Percentiles rank a stretch among this genome's conserved stretches.
phyloP scores from a whole-genome alignment of 2,113 vertebrate genomes.

The Bubo blakistoni region DNA sequence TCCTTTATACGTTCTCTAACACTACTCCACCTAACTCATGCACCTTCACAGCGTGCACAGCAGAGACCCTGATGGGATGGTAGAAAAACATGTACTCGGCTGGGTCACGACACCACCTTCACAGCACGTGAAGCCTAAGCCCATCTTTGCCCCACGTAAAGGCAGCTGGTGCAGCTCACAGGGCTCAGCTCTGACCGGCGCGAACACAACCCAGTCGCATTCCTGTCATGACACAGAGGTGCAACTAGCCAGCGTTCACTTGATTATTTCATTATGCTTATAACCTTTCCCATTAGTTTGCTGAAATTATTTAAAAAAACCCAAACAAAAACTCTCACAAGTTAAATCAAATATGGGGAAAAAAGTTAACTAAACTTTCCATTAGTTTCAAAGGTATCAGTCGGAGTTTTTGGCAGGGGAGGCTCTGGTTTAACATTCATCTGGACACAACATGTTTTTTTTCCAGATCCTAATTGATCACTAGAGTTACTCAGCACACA shows the following conservation, averaged over 20 bases:
- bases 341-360: not conserved
- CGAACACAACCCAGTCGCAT: not conserved
- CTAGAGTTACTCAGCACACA: slow-evolving; percentile 50
- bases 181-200: not conserved
- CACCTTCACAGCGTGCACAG: not conserved
- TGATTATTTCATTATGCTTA: not conserved
- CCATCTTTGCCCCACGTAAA: not conserved
- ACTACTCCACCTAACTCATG: not conserved
- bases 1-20: not conserved
- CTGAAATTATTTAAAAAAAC: not conserved
- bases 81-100: not conserved
- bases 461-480: slow-evolving; percentile 23
- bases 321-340: not conserved
- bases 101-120: not conserved
- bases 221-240: not conserved
- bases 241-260: not conserved
- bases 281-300: not conserved
- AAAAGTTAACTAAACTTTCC: not conserved
- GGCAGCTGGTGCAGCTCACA: fast-evolving
- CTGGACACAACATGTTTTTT: slow-evolving; percentile 45
- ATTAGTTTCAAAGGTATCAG: slow-evolving; percentile 19
- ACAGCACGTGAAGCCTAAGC: not conserved
- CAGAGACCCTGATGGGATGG: not conserved
- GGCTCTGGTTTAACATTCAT: slow-evolving; percentile 33
- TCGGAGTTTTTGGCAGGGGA: slow-evolving; percentile 13